Percentiles rank a stretch among this genome's conserved stretches.
Evolutionary conservation across 2,113 vertebrate species (phyloP).

Genomic region (Vanacampus margaritifer): DNA sequence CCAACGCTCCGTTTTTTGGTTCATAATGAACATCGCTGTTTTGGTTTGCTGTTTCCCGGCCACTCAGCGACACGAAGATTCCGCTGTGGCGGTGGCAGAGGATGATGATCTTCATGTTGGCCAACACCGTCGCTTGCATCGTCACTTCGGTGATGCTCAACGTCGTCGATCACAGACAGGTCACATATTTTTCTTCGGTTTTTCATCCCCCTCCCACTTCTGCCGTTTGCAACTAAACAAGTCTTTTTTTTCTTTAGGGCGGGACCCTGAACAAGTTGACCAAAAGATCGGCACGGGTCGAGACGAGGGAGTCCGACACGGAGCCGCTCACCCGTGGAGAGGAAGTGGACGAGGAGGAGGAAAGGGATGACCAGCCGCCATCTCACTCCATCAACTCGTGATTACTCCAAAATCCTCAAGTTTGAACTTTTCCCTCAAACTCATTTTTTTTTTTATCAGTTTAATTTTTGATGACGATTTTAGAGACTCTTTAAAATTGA

Average conservation of each 20-base stretch:
- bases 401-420: neutral
- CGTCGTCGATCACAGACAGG: slow-evolving; percentile 75
- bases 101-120: slow-evolving; percentile 82
- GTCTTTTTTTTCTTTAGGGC: slow-evolving; percentile 55
- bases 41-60: neutral
- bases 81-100: slow-evolving; percentile 78
- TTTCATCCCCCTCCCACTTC: neutral
- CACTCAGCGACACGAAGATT: slow-evolving; percentile 74
- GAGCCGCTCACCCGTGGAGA: slow-evolving; percentile 57
- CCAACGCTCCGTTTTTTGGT: neutral
- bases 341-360: slow-evolving; percentile 34
- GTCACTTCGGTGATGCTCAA: slow-evolving; percentile 73
- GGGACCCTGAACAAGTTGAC: slow-evolving; percentile 76
- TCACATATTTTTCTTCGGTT: slow-evolving; percentile 18
- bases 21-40: neutral
- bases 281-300: slow-evolving; percentile 55
- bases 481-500: neutral
- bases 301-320: slow-evolving; percentile 45
- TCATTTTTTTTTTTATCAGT: no score
- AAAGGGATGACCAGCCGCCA: slow-evolving; percentile 12
- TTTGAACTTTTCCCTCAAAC: neutral
- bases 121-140: slow-evolving; percentile 75
- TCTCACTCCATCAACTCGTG: slow-evolving; percentile 45
- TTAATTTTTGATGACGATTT: neutral
- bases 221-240: neutral